Evolutionary conservation across 2,888 invertebrate genomes (phyloP).

Genomic region (Pardosa pseudoannulata): DNA sequence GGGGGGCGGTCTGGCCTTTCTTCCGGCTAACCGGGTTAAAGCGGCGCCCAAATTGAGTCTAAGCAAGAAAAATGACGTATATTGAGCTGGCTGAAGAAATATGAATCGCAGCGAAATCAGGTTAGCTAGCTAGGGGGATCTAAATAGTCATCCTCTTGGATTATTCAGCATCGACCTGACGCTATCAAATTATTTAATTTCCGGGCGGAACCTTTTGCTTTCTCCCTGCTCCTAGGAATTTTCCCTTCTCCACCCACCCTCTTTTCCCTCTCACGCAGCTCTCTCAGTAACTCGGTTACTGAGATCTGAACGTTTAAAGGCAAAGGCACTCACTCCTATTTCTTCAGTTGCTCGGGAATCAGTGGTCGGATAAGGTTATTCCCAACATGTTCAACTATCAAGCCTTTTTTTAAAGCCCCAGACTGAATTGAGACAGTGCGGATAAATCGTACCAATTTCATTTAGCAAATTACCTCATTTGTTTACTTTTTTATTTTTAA

Average conservation of each 20-base stretch:
- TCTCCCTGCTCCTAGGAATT: constrained; percentile 34
- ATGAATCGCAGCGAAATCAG: constrained; percentile 71
- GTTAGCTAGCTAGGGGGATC: constrained; percentile 69
- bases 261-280: constrained; percentile 25
- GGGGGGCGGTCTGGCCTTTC: constrained; percentile 64
- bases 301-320: constrained; percentile 65
- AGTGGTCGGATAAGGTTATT: neutral
- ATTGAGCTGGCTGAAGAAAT: constrained; percentile 72
- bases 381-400: neutral
- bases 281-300: constrained; percentile 60
- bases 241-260: constrained; percentile 17
- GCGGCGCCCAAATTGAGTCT: constrained; percentile 67
- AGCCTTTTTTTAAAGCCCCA: too few species aligned
- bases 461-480: too few species aligned
- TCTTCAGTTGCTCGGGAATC: constrained; percentile 40
- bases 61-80: constrained; percentile 73
- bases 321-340: constrained; percentile 50
- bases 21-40: constrained; percentile 71
- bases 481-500: too few species aligned
- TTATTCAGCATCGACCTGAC: constrained; percentile 73
- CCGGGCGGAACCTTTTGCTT: constrained; percentile 65
- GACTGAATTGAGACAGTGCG: too few species aligned
- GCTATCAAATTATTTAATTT: constrained; percentile 75
- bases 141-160: constrained; percentile 70
- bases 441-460: too few species aligned